Percentiles rank a stretch among this genome's conserved stretches.
phyloP scores from a whole-genome alignment of 37 sponge, comb jelly and placozoan genomes.

The Cladorhizidae sp. region DNA sequence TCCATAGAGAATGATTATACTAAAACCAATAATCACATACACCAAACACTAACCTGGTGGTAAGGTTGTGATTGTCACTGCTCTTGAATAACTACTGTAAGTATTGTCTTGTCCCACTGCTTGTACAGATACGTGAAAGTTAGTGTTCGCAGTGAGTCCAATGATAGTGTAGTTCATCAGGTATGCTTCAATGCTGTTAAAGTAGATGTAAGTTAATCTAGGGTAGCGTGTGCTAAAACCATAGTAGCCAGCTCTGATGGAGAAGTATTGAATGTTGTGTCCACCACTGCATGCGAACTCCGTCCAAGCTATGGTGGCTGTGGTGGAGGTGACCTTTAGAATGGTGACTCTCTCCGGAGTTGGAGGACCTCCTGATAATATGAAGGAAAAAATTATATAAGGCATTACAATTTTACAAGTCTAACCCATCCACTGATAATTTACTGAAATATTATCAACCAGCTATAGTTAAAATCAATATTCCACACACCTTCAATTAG shows the following conservation, averaged over 20 bases:
- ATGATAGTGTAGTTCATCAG: conserved; percentile 3
- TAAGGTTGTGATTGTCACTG: conserved; percentile 5
- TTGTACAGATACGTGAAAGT: conserved; percentile 14
- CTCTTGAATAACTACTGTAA: conserved; percentile 7
- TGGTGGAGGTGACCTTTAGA: neutral
- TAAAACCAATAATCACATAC: no score
- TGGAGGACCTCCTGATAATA: neutral
- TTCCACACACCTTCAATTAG: no score
- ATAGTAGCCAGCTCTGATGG: conserved; percentile 3
- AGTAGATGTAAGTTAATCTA: neutral
- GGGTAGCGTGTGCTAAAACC: neutral
- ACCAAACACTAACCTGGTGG: conserved; percentile 4
- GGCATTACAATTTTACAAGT: no score
- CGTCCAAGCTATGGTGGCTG: conserved; percentile 11
- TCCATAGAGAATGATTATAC: no score
- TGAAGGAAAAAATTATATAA: neutral
- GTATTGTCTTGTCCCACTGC: conserved; percentile 5
- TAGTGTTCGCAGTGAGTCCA: neutral
- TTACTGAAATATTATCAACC: no score
- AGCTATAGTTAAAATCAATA: no score
- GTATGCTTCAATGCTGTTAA: conserved; percentile 12
- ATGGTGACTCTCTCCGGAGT: neutral
- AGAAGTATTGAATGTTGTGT: conserved; percentile 1
- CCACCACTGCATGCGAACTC: conserved; percentile 30
- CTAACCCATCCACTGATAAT: no score